Base-by-base conservation (phyloP, 1,140 invertebrate genomes). In the Cecropterus lyciades region DNA sequence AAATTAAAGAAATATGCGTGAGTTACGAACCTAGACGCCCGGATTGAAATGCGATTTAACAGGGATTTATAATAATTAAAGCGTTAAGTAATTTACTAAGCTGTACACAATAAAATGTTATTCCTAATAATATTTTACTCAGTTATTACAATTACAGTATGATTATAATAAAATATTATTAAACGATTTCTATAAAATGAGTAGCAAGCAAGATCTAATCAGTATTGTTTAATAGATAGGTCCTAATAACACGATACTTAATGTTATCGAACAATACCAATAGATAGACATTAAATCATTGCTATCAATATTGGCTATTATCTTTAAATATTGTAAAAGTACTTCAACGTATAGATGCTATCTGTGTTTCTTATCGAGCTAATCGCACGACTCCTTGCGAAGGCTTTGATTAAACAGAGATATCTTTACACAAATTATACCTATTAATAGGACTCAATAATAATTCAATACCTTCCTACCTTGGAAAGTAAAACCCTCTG, bases 191-290 rank as follows among this genome's bases (percentile, higher is more conserved):
- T 56, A 11, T 24, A 43, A 65, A 63, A 60, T 40, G 8, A 73
- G 62, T 56, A 56, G 37, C 53, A 56, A 42, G 51, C 69, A 52
- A 51, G 64, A 69, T 67, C 52, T 78, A 83, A 84, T 82, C 77
- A 78, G 73, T 74, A 71, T 78, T 83, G 77, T 63, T 73, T 79
- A 84, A 85, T 79, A 82, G 67, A 84, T 81, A 80, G 64, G 64
- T 77, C 85, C 72, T 72, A 87, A 88, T 87, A 82, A 88, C 82
- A 76, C 70, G 79, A 90, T 86, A 84, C 68, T 77, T 77, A 81
- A 74, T 75, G 64, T 87, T 89, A 91, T 89, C 88, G 78, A 89
- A 88, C 82, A 89, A 91, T 89, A 86, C 85, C 80, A 85, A 86
- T 77, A 80, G 80, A 87, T 85, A 84, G 74, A 84, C 72, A 80